A percentile compares a stretch with the other conserved stretches of the same genome.
Evolutionary conservation across 2,113 vertebrate species (phyloP).

Genomic region (Calidris pugnax): DNA sequence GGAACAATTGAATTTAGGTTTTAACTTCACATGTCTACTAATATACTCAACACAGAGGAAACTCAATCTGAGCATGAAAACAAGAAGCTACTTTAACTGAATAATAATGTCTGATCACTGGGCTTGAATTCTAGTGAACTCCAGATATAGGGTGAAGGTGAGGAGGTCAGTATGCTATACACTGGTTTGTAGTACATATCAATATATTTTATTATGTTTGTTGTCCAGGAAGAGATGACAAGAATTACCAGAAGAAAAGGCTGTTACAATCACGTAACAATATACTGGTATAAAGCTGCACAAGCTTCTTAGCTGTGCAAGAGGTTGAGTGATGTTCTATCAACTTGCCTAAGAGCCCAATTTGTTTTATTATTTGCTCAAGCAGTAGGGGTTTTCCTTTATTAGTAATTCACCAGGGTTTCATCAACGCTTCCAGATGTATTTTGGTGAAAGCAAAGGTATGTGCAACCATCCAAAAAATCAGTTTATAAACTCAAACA

Average conservation of each 20-base stretch:
- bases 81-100: background rate
- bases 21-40: background rate
- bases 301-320: background rate
- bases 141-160: background rate
- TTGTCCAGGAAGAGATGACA: background rate
- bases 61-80: background rate
- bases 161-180: background rate
- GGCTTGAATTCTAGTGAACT: background rate
- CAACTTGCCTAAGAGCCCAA: background rate
- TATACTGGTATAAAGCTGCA: background rate
- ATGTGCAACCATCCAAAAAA: background rate
- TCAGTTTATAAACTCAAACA: background rate
- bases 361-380: background rate
- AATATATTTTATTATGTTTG: background rate
- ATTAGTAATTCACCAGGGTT: background rate
- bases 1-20: background rate
- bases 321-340: background rate
- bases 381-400: background rate
- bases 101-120: background rate
- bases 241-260: background rate
- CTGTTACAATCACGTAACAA: background rate
- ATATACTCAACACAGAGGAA: background rate
- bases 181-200: background rate
- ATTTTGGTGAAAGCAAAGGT: background rate
- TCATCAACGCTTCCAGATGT: background rate